These are phyloP conservation scores for Acanthurus tractus DNA, from an alignment of 2,797 vertebrate genomes.

Conservation along the genomic window DNA sequence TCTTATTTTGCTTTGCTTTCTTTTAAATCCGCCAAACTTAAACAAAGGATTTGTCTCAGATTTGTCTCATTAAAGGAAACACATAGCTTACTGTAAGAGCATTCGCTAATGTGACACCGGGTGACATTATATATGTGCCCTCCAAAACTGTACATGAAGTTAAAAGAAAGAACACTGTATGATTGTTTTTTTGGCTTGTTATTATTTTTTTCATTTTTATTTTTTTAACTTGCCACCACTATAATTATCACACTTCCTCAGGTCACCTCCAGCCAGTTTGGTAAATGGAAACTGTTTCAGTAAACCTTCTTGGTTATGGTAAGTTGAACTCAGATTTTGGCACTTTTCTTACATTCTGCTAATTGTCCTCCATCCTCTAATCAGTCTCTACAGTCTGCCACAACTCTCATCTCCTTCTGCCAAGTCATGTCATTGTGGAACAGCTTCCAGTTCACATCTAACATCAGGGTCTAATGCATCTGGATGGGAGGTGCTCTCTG, in stretches of 20 bases:
- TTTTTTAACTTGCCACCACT: no score
- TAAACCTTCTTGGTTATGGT: not conserved
- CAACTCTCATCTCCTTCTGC: slow-evolving; percentile 22
- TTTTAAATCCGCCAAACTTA: not conserved
- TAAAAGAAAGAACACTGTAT: no score
- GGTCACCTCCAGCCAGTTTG: not conserved
- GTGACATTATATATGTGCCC: not conserved
- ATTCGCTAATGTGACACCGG: not conserved
- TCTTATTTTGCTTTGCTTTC: not conserved
- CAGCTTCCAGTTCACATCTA: slow-evolving; percentile 34
- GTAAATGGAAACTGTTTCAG: not conserved
- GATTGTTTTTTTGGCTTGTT: no score
- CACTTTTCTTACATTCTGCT: not conserved
- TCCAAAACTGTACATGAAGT: no score
- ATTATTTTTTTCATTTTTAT: no score
- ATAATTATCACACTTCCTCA: no score
- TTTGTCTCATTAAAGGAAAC: not conserved
- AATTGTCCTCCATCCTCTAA: slow-evolving; percentile 30
- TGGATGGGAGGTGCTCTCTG: slow-evolving; percentile 48
- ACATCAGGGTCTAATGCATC: slow-evolving; percentile 51
- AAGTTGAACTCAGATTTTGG: not conserved
- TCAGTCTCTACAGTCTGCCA: slow-evolving; percentile 9
- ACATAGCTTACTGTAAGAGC: not conserved
- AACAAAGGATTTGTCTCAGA: not conserved
- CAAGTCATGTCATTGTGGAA: slow-evolving; percentile 44